Percentiles rank a stretch among this genome's conserved stretches.
phyloP scores from a whole-genome alignment of 2,888 invertebrate species.

The Calliscelio sp. region DNA sequence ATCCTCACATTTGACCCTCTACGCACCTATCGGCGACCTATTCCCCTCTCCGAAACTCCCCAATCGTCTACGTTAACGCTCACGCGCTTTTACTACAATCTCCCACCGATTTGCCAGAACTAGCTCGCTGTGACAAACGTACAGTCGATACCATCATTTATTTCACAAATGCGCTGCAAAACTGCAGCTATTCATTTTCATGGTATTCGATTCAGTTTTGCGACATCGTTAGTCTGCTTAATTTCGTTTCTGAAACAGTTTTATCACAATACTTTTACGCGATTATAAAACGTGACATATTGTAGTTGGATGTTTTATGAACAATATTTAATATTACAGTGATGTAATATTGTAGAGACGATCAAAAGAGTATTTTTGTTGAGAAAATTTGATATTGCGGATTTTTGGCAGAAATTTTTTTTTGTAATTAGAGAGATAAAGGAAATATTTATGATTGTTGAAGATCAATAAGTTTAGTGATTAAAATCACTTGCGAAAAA shows the following conservation, averaged over 20 bases:
- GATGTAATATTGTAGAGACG: no score
- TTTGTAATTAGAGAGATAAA: no score
- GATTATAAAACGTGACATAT: conserved; percentile 66
- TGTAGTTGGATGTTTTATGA: no score
- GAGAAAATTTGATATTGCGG: no score
- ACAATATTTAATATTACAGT: no score
- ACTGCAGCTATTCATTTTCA: conserved; percentile 86
- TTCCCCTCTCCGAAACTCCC: conserved; percentile 52
- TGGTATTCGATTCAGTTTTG: conserved; percentile 85
- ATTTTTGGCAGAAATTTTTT: no score
- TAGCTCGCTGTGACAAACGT: conserved; percentile 85
- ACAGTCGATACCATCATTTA: conserved; percentile 86
- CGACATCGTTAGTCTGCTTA: conserved; percentile 80
- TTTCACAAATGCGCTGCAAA: conserved; percentile 86
- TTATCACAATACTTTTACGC: conserved; percentile 63
- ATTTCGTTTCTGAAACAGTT: conserved; percentile 63
- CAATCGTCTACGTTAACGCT: conserved; percentile 66
- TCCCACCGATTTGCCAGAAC: conserved; percentile 68
- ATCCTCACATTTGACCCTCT: conserved; percentile 72
- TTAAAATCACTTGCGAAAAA: no score
- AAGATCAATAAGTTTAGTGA: no score
- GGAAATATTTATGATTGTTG: no score
- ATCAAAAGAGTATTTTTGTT: no score
- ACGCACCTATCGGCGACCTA: conserved; percentile 71
- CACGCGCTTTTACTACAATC: conserved; percentile 73